Base-by-base conservation (phyloP, 2,113 vertebrate genomes). In the Colistium nudipinnis region DNA sequence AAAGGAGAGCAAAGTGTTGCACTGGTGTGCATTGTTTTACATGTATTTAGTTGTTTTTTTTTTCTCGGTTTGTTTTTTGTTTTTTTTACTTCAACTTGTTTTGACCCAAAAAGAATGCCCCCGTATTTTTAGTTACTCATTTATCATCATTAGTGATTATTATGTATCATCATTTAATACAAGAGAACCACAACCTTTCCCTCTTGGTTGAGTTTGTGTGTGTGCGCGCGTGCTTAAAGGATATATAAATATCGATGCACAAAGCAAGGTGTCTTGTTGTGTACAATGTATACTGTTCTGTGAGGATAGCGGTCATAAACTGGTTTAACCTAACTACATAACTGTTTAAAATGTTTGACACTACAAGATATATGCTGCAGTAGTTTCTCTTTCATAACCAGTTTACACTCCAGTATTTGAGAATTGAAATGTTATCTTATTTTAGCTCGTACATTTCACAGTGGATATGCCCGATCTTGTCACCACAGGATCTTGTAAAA, bases 231-330 rank as follows among this genome's bases (percentile, higher is more conserved):
- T 75, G 36, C 68, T 41, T 78, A 66, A 52, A 30, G 54, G 19
- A 74, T 45, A 78, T 76, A 85, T 87, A 71, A 66, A 81, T 73
- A 82, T 67, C 76, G 51, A 74, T 90, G 87, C 90, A 88, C 88
- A 88, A 84, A 76, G 83, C 81, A 76, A 83, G 67, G 64, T 88
- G 60, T 67, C 52, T 74, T 69, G 53, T 69, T 84, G 73, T 87
- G 75, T 81, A 78, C 9, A 51, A 2, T 24, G 5, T 48, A 6
- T 81, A 81, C 49, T 73, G 55, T 88, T 80, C 73, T 84, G 66
- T 78, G 80, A 86, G 75, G 87, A 78, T 86, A 88, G 90, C 90
- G 91, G 88, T 85, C 88, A 84, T 88, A 91, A 86, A 83, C 67
- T 38, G 79, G 70, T 82, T 72, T 41, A 64, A 76, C 76, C 61